phyloP scores from a whole-genome alignment of 53 echinoderm and acorn worm species.

The Echinarachnius parma region DNA sequence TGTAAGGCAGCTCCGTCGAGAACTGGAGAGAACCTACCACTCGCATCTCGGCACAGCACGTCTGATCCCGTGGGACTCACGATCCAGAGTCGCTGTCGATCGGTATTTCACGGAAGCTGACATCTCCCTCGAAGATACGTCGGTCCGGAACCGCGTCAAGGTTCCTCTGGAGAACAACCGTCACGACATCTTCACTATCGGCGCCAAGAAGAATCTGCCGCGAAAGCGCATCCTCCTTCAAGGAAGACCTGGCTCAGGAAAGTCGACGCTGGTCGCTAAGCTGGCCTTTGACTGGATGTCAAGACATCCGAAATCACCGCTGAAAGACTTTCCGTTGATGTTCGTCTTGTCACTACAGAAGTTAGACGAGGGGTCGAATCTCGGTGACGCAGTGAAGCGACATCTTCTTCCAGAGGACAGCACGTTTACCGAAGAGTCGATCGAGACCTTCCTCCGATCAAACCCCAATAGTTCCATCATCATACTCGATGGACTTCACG shows the following conservation, averaged over 20 bases:
- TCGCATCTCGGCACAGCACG: constrained; percentile 12
- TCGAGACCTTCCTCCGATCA: constrained; percentile 35
- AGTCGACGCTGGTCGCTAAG: constrained; percentile 55
- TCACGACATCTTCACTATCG: constrained; percentile 34
- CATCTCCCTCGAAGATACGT: constrained; percentile 17
- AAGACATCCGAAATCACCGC: constrained; percentile 31
- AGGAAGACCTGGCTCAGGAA: constrained; percentile 54
- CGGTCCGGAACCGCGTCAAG: not conserved
- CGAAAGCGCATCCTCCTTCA: constrained; percentile 43
- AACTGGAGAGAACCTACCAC: constrained; percentile 29
- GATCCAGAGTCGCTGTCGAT: constrained; percentile 35
- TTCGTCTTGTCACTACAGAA: constrained; percentile 55
- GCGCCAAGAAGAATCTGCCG: constrained; percentile 7
- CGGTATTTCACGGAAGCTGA: constrained; percentile 20
- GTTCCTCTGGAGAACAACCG: constrained; percentile 9
- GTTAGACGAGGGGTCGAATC: constrained; percentile 40
- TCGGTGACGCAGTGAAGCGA: constrained; percentile 52
- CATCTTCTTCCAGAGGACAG: constrained; percentile 52
- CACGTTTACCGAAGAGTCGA: constrained; percentile 27
- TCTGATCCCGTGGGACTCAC: constrained; percentile 27
- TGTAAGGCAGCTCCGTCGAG: constrained; percentile 1
- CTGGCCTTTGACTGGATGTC: constrained; percentile 52
- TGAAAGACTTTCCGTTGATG: constrained; percentile 27
- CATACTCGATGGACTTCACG: constrained; percentile 51
- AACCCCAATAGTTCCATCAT: constrained; percentile 36